A percentile compares a stretch with the other conserved stretches of the same genome.
Evolutionary conservation across 2,888 invertebrate species (phyloP).

Genomic region (Tethea ocularis): DNA sequence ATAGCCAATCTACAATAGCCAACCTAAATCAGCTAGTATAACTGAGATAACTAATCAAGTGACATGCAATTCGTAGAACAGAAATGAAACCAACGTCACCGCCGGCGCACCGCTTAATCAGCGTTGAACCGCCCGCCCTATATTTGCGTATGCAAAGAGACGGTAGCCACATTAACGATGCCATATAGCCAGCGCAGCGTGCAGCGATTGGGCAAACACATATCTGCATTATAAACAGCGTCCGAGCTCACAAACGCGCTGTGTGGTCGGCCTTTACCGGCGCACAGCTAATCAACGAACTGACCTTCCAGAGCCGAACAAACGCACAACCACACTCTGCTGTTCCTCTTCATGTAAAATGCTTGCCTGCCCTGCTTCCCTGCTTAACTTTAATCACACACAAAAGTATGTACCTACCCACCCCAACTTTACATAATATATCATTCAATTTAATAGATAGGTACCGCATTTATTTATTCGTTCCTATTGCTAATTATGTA

Average conservation of each 20-base stretch:
- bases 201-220: conserved; percentile 84
- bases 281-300: conserved; percentile 81
- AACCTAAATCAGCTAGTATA: too few species aligned
- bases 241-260: conserved; percentile 81
- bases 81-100: conserved; percentile 71
- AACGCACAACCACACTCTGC: conserved; percentile 59
- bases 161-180: conserved; percentile 82
- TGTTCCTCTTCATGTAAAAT: conserved; percentile 49
- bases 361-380: conserved; percentile 27
- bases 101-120: conserved; percentile 80
- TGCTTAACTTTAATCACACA: conserved; percentile 24
- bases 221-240: conserved; percentile 85
- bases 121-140: conserved; percentile 79
- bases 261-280: conserved; percentile 82
- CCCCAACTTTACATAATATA: background rate
- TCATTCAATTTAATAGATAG: background rate
- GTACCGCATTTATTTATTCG: background rate
- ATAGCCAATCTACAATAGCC: too few species aligned
- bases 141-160: conserved; percentile 85
- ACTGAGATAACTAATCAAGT: conserved; percentile 67
- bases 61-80: conserved; percentile 64
- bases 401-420: background rate
- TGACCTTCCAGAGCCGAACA: conserved; percentile 79
- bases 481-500: background rate
- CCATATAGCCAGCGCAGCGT: conserved; percentile 83